Base-by-base conservation (phyloP, 1,140 invertebrate genomes). In the Rhagoletis zephyria region DNA sequence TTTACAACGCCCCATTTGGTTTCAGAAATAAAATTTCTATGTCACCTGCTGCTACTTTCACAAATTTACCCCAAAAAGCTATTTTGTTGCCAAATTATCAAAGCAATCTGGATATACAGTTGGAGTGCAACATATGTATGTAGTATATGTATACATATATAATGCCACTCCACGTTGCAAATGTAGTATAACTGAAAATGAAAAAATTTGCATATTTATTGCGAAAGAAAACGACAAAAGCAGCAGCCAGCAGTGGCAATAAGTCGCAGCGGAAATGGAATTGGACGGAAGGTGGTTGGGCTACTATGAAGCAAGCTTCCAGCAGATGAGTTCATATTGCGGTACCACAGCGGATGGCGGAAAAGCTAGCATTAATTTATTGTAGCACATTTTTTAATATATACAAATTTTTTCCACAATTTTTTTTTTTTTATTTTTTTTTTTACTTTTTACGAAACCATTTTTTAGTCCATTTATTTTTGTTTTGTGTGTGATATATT, bases 141-240 rank as follows among this genome's bases (percentile, higher is more conserved):
- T 4, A 48, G 48, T 14, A 9, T 51, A 5, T 81, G 74, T 42
- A 30, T 30, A 30, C 30, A 30, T 30, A 30, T 10, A 19, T 7
- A 9, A 12, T 48, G 14, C 14, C 42, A 81, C 48, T n/a, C 42
- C 2, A 48, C 30, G 74, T 81, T 81, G 74, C n/a, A 81, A 81
- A 19, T 81, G 74, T 81, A 81, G 10, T 81, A 48, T 81, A 56
- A 81, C 45, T 51, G 74, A 56, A 81, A 56, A 16, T 14, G 74
- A 81, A 81, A 56, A 81, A 81, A 81, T 81, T 81, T 81, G 74
- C 74, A 81, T 81, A 81, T 81, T 81, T 81, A 81, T 81, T 81
- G 48, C 51, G 51, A 56, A 56, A 56, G 51, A 10, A 56, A 81
- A n/a, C 45, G 12, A 6, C 67, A 48, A 4, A 4, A 30, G 16